phyloP scores from a whole-genome alignment of 2,797 vertebrate genomes.

The Siniperca undulata region DNA sequence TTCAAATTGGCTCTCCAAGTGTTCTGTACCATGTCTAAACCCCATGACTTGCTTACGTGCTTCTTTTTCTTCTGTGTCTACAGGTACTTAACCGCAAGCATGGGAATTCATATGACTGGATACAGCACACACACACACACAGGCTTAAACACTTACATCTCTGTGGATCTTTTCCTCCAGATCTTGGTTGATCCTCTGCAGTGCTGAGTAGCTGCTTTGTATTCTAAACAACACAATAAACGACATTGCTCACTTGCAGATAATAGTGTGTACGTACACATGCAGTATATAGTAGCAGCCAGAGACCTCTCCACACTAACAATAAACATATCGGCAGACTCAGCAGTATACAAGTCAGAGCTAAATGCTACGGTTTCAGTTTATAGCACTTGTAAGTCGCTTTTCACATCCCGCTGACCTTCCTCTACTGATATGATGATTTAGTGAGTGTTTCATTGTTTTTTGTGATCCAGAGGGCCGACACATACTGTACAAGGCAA shows the following conservation, averaged over 20 bases:
- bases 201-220: constrained; percentile 96
- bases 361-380: background rate
- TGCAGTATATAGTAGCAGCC: constrained; percentile 6
- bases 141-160: constrained; percentile 87
- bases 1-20: constrained; percentile 66
- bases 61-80: constrained; percentile 32
- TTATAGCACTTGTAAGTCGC: constrained; percentile 1
- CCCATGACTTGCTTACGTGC: constrained; percentile 29
- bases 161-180: constrained; percentile 97
- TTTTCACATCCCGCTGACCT: constrained; percentile 17
- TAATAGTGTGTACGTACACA: constrained; percentile 26
- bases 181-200: constrained; percentile 98
- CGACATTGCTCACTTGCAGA: constrained; percentile 45
- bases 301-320: constrained; percentile 17
- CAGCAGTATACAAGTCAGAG: constrained; percentile 20
- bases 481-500: background rate
- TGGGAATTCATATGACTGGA: constrained; percentile 13
- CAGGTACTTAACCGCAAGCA: constrained; percentile 46
- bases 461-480: background rate
- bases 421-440: constrained; percentile 14
- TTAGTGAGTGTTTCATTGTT: constrained; percentile 15
- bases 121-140: constrained; percentile 1
- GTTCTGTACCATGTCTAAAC: constrained; percentile 47
- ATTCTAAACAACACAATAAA: constrained; percentile 87
- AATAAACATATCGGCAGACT: constrained; percentile 29